A percentile compares a stretch with the other conserved stretches of the same genome.
These are phyloP conservation scores for Chamaea fasciata DNA, from an alignment of 2,113 vertebrate species.

Conservation along the genomic window DNA sequence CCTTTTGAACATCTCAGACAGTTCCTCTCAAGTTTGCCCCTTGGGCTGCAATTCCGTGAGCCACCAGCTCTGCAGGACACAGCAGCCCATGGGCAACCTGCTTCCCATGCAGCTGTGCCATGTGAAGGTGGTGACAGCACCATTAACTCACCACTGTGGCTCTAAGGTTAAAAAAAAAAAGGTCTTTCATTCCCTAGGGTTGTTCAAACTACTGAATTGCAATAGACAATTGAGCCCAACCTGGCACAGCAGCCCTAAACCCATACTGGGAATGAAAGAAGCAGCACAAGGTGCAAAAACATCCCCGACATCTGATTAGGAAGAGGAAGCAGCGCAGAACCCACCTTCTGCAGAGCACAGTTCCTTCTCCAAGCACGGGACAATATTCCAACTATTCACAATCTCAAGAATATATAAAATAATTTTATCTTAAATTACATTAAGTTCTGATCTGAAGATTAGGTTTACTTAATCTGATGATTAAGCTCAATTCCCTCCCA, in stretches of 20 bases:
- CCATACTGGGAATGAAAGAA: constrained; percentile 50
- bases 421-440: neutral
- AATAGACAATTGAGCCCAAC: constrained; percentile 32
- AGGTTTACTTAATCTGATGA: neutral
- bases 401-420: neutral
- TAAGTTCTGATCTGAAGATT: neutral
- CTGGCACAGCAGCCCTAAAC: constrained; percentile 61
- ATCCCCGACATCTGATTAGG: neutral
- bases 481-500: neutral
- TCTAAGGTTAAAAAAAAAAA: constrained; percentile 14
- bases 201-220: constrained; percentile 23
- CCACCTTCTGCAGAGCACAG: neutral
- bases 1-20: neutral
- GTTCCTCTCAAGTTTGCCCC: neutral
- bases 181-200: constrained; percentile 19
- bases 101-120: neutral
- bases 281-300: neutral
- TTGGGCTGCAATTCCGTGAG: neutral
- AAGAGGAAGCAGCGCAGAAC: neutral
- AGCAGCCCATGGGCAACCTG: constrained; percentile 12
- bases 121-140: constrained; percentile 46
- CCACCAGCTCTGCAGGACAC: constrained; percentile 52
- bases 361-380: neutral
- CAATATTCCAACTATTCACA: no score
- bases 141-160: neutral